Evolutionary conservation across 2,113 vertebrate genomes (phyloP).

Genomic region (Esox niger): DNA sequence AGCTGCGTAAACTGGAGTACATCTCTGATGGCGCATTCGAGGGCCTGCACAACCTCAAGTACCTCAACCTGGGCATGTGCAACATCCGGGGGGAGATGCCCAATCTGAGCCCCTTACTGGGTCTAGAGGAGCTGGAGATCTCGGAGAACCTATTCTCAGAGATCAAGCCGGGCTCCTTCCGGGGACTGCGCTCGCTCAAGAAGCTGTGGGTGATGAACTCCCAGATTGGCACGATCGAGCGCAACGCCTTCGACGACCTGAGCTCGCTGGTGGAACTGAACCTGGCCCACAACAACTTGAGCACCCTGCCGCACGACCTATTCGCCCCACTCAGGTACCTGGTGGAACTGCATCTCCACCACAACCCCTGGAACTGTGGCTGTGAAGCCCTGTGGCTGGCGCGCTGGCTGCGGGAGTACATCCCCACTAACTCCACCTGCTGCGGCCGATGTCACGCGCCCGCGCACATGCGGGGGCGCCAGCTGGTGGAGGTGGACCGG

Average conservation of each 20-base stretch:
- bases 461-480: constrained; percentile 86
- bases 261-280: constrained; percentile 93
- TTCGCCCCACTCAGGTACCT: constrained; percentile 90
- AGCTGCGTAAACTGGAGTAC: constrained; percentile 94
- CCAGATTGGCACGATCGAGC: constrained; percentile 87
- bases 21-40: constrained; percentile 98
- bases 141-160: constrained; percentile 92
- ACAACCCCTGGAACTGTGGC: constrained; percentile 97
- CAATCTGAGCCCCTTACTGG: constrained; percentile 87
- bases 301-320: constrained; percentile 92
- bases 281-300: constrained; percentile 96
- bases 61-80: constrained; percentile 97
- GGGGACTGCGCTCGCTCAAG: constrained; percentile 86
- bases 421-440: constrained; percentile 96
- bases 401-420: constrained; percentile 91
- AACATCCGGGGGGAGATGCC: constrained; percentile 94
- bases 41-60: constrained; percentile 95
- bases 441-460: constrained; percentile 94
- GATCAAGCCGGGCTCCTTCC: constrained; percentile 91
- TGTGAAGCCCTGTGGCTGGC: constrained; percentile 96
- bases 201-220: constrained; percentile 99
- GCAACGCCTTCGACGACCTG: constrained; percentile 94
- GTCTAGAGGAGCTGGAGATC: constrained; percentile 95
- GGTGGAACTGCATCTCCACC: constrained; percentile 94
- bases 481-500: constrained; percentile 91